phyloP scores from a whole-genome alignment of 1,140 invertebrate genomes.

The Episyrphus balteatus region DNA sequence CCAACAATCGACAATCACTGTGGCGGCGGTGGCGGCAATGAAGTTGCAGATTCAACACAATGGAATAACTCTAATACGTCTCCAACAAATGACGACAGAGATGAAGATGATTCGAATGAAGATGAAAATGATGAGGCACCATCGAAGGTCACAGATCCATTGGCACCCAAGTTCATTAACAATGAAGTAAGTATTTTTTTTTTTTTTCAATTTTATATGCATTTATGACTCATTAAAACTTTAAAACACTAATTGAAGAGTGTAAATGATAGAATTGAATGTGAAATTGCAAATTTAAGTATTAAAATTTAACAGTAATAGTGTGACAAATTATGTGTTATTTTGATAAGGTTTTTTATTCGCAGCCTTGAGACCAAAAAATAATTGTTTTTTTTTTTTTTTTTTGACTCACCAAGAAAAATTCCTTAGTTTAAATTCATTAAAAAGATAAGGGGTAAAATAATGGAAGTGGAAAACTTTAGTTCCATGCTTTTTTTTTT shows the following conservation, averaged over 20 bases:
- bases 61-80: no score
- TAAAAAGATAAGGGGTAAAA: no score
- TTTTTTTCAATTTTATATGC: background rate
- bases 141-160: constrained; percentile 31
- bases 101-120: constrained; percentile 23
- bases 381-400: background rate
- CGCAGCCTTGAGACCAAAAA: background rate
- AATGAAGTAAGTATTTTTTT: constrained; percentile 32
- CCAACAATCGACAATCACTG: no score
- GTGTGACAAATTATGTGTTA: background rate
- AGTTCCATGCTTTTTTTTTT: no score
- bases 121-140: constrained; percentile 28
- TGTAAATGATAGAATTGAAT: no score
- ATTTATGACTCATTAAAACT: background rate
- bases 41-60: no score
- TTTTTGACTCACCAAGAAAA: background rate
- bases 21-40: no score
- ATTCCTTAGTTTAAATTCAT: background rate
- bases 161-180: constrained; percentile 24
- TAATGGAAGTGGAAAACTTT: no score
- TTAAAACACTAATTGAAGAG: no score
- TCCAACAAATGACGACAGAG: background rate
- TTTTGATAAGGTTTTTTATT: background rate
- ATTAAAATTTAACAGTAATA: background rate
- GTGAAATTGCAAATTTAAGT: background rate